phyloP scores from a whole-genome alignment of 2,888 invertebrate genomes.

The Cataglyphis rosenhaueri region DNA sequence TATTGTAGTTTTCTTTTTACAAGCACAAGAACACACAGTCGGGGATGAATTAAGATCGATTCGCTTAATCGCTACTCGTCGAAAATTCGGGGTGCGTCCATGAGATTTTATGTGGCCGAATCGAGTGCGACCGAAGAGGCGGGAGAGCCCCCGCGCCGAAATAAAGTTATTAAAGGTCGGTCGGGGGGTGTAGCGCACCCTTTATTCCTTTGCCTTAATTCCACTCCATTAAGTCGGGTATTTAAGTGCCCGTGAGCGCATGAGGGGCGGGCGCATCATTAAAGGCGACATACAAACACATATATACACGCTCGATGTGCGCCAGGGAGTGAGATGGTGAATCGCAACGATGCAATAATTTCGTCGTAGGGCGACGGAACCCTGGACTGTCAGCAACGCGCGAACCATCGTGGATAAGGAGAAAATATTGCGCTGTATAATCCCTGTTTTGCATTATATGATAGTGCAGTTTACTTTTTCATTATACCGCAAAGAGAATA shows the following conservation, averaged over 20 bases:
- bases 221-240: conserved; percentile 72
- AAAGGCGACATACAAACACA: conserved; percentile 68
- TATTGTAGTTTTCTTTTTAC: conserved; percentile 62
- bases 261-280: conserved; percentile 63
- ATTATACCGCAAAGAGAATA: conserved; percentile 2
- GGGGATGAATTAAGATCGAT: conserved; percentile 71
- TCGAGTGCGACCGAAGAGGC: conserved; percentile 36
- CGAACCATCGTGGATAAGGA: conserved; percentile 38
- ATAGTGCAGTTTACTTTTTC: background rate
- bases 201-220: conserved; percentile 73
- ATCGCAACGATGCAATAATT: conserved; percentile 58
- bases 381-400: conserved; percentile 42
- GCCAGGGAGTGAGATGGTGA: background rate
- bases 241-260: conserved; percentile 70
- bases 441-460: conserved; percentile 32
- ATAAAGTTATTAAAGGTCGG: conserved; percentile 73
- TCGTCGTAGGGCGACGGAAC: conserved; percentile 15
- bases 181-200: conserved; percentile 31
- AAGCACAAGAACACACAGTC: conserved; percentile 46
- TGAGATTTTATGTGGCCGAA: conserved; percentile 65
- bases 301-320: background rate
- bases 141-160: conserved; percentile 62
- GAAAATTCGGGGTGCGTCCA: conserved; percentile 72
- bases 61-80: conserved; percentile 74
- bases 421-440: conserved; percentile 47